Percentiles rank a stretch among this genome's conserved stretches.
phyloP scores from a whole-genome alignment of 2,113 vertebrate species.

The Pedetes capensis region DNA sequence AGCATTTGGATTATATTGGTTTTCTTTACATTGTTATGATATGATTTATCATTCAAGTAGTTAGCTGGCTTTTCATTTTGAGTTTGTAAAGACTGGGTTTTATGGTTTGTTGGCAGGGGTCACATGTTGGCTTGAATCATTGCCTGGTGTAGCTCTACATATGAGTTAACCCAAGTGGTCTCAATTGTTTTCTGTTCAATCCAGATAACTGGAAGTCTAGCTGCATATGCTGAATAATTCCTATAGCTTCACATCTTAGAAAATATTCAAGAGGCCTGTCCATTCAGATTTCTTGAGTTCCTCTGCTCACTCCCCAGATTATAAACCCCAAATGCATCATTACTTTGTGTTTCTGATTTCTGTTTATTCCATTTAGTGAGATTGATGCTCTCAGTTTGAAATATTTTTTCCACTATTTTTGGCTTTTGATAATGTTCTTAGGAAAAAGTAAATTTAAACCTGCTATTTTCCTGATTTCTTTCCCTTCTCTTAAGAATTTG shows the following conservation, averaged over 20 bases:
- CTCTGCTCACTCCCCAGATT: background rate
- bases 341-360: too few relatives aligned
- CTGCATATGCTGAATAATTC: background rate
- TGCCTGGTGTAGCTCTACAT: background rate
- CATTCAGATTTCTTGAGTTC: background rate
- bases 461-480: background rate
- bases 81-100: background rate
- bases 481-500: background rate
- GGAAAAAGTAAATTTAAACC: background rate
- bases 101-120: background rate
- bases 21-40: background rate
- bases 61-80: background rate
- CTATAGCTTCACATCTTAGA: too few relatives aligned
- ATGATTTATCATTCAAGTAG: background rate
- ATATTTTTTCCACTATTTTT: background rate
- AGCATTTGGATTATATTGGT: background rate
- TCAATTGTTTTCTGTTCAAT: background rate
- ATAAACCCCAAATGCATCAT: background rate
- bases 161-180: accelerated
- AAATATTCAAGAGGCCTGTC: background rate
- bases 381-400: background rate
- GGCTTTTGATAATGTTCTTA: background rate
- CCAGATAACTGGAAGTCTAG: background rate
- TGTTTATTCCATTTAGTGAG: background rate
- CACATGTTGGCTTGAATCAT: too few relatives aligned